phyloP scores from a whole-genome alignment of 2,113 vertebrate genomes.

The Clupea harengus region DNA sequence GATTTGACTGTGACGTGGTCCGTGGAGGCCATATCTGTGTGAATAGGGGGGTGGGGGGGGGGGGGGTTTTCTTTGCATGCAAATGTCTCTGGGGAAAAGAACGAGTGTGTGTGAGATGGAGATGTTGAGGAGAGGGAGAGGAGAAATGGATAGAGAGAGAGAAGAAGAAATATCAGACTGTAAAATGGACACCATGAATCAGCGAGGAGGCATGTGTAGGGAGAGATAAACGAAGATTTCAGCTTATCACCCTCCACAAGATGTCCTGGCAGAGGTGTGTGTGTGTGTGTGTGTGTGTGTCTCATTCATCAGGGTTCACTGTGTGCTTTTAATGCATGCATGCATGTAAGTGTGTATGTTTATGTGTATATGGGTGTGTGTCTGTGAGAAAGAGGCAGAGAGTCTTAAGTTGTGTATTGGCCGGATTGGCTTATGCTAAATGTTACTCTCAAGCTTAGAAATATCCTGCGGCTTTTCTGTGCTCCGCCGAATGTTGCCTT shows the following conservation, averaged over 20 bases:
- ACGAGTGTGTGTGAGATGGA: background rate
- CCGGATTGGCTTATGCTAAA: background rate
- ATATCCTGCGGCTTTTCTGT: background rate
- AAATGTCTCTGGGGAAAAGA: background rate
- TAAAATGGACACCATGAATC: background rate
- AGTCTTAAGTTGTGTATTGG: background rate
- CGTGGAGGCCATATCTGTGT: background rate
- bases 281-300: background rate
- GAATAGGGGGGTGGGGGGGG: background rate
- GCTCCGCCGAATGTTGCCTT: background rate
- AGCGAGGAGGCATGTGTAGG: background rate
- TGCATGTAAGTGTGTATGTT: background rate
- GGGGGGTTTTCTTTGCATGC: slow-evolving; percentile 18
- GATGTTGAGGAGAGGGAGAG: background rate
- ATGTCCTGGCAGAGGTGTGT: slow-evolving; percentile 28
- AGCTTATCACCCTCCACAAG: slow-evolving; percentile 38
- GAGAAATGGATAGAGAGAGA: slow-evolving; percentile 18
- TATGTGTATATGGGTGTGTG: background rate
- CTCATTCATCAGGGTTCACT: background rate
- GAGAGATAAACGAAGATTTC: slow-evolving; percentile 5
- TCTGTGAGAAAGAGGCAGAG: background rate
- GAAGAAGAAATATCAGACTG: background rate
- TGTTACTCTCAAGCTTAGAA: background rate
- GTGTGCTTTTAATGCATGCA: background rate
- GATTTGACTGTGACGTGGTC: background rate